Evolutionary conservation across 1,140 invertebrate genomes (phyloP).

Genomic region (Drosophila erecta): DNA sequence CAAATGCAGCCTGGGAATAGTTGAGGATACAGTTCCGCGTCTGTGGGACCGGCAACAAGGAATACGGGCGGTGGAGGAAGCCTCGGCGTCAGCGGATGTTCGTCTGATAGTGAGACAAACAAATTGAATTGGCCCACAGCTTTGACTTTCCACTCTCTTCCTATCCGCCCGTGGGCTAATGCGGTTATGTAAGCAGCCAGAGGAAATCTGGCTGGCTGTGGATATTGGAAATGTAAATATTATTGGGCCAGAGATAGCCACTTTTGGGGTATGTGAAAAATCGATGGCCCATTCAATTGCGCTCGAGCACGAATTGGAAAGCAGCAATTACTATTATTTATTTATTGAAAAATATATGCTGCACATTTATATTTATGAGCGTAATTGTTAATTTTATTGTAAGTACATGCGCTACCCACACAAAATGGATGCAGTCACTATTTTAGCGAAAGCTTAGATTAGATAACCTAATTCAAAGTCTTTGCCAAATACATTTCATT

Average conservation of each 20-base stretch:
- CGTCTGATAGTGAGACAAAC: constrained; percentile 67
- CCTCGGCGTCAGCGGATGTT: constrained; percentile 31
- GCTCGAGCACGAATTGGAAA: not conserved
- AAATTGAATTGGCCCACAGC: constrained; percentile 75
- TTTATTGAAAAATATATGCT: constrained; percentile 19
- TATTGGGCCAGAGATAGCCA: constrained; percentile 36
- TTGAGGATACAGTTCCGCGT: constrained; percentile 44
- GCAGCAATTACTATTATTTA: constrained; percentile 51
- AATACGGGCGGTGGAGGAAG: constrained; percentile 3
- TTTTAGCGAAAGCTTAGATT: no score
- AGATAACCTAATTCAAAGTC: no score
- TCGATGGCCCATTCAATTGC: constrained; percentile 22
- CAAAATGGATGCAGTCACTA: constrained; percentile 3
- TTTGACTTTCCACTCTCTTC: constrained; percentile 49
- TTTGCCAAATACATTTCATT: no score
- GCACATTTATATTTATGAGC: constrained; percentile 25
- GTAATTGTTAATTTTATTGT: constrained; percentile 76
- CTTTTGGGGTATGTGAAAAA: constrained; percentile 25
- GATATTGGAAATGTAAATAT: constrained; percentile 75
- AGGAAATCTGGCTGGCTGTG: constrained; percentile 46
- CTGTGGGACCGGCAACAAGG: not conserved
- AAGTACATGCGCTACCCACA: constrained; percentile 21
- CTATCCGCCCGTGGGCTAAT: constrained; percentile 57
- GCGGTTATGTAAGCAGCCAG: constrained; percentile 68
- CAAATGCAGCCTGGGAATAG: constrained; percentile 70